Percentiles rank a stretch among this genome's conserved stretches.
These are phyloP conservation scores for Siphlonurus alternatus DNA, from an alignment of 2,888 invertebrate genomes.

Conservation along the genomic window DNA sequence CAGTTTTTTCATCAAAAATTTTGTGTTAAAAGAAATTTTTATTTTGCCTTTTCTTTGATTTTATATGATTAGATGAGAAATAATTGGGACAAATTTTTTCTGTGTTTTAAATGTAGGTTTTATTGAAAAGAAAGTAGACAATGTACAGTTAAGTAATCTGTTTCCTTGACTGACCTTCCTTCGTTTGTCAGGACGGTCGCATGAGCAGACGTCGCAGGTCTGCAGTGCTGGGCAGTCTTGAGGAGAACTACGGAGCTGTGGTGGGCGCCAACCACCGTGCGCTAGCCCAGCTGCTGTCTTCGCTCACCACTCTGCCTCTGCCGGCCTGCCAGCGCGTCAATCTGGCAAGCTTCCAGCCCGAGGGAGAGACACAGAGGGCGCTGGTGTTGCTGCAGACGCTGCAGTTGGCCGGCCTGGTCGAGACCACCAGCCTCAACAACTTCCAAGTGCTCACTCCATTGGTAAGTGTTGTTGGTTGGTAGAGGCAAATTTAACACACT, in stretches of 20 bases:
- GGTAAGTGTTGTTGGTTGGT: not conserved
- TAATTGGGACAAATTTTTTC: too few relatives aligned
- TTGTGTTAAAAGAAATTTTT: too few relatives aligned
- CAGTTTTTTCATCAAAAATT: too few relatives aligned
- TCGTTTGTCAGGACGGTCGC: not conserved
- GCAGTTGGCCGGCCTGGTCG: slow-evolving; percentile 33
- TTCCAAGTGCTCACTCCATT: not conserved
- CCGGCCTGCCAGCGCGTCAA: slow-evolving; percentile 21
- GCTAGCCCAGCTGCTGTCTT: slow-evolving; percentile 44
- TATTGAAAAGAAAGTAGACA: too few relatives aligned
- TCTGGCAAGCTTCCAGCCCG: slow-evolving; percentile 29
- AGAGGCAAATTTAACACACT: too few relatives aligned
- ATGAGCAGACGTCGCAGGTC: slow-evolving; percentile 48
- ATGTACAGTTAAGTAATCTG: too few relatives aligned
- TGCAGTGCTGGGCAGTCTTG: slow-evolving; percentile 68
- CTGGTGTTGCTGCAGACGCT: slow-evolving; percentile 67
- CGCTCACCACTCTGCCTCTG: not conserved
- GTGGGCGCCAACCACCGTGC: slow-evolving; percentile 82
- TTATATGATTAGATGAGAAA: not conserved
- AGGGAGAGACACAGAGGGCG: slow-evolving; percentile 40
- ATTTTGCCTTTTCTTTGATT: not conserved
- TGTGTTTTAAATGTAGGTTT: too few relatives aligned
- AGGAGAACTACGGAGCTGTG: slow-evolving; percentile 81
- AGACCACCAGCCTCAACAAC: not conserved
- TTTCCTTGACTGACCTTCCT: too few relatives aligned